Conservation (phyloP, 2,888 invertebrate genomes). For the Ligdia adustata region DNA sequence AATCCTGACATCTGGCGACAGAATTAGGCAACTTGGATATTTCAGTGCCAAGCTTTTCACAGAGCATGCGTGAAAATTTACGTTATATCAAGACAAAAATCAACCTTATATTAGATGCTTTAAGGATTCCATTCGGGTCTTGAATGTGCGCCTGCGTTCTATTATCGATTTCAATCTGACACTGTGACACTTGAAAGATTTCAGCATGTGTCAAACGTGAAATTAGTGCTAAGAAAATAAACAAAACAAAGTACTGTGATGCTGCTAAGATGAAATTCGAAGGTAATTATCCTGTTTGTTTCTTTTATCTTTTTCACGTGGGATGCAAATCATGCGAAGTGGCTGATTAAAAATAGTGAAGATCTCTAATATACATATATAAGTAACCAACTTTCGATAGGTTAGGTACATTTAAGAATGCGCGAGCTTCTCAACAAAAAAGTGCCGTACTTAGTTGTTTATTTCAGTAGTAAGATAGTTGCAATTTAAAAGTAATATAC, state of each 20-base stretch:
- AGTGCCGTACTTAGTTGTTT: too few relatives aligned
- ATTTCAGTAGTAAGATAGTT: too few relatives aligned
- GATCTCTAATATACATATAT: too few relatives aligned
- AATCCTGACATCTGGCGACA: constrained; percentile 51
- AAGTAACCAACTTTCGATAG: too few relatives aligned
- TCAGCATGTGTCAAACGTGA: constrained; percentile 22
- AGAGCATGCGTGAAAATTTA: constrained; percentile 59
- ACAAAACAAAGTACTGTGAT: constrained; percentile 38
- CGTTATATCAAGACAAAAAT: constrained; percentile 17
- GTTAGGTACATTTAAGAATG: too few relatives aligned
- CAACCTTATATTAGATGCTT: fast-evolving
- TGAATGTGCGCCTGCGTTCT: constrained; percentile 65
- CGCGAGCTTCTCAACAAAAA: too few relatives aligned
- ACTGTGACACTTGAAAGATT: constrained; percentile 49
- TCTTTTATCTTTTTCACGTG: too few relatives aligned
- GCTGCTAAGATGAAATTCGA: constrained; percentile 56
- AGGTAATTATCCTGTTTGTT: constrained; percentile 55
- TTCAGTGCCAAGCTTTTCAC: constrained; percentile 23
- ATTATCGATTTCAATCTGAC: constrained; percentile 67
- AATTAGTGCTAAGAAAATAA: constrained; percentile 42
- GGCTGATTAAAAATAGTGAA: too few relatives aligned
- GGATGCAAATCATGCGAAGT: too few relatives aligned
- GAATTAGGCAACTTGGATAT: constrained; percentile 18
- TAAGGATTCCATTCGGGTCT: constrained; percentile 38
- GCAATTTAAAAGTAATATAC: too few relatives aligned